Percentiles rank a stretch among this genome's conserved stretches.
Evolutionary conservation across 2,888 invertebrate genomes (phyloP).

Genomic region (Drosophila flavopinicola): DNA sequence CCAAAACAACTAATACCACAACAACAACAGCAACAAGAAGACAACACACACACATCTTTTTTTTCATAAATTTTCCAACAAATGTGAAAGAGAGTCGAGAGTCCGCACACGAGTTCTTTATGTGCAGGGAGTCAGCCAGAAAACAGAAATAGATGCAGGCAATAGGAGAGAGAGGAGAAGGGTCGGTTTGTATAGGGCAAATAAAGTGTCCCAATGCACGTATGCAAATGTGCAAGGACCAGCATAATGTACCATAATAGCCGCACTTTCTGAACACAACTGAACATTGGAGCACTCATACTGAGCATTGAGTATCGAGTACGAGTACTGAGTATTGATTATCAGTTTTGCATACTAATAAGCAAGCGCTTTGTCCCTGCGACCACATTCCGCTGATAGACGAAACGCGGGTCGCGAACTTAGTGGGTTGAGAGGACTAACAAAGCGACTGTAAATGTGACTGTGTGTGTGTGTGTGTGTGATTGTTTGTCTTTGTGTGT

Average conservation of each 20-base stretch:
- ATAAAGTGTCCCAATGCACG: constrained; percentile 41
- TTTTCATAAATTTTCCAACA: constrained; percentile 31
- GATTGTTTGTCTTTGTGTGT: neutral
- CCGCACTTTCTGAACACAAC: constrained; percentile 33
- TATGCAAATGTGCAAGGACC: constrained; percentile 60
- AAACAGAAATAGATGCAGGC: neutral
- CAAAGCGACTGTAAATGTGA: constrained; percentile 19
- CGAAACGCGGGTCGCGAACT: neutral
- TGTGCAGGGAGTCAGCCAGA: neutral
- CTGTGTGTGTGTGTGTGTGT: neutral
- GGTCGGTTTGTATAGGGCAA: too few species aligned
- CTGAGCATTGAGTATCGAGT: constrained; percentile 18
- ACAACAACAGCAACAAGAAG: neutral
- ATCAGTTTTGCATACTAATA: constrained; percentile 80
- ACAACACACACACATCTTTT: constrained; percentile 13
- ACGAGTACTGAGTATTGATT: constrained; percentile 64
- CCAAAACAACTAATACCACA: constrained; percentile 23
- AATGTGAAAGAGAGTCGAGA: constrained; percentile 15
- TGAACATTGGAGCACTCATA: constrained; percentile 25
- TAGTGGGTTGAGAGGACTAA: neutral
- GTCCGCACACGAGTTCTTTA: constrained; percentile 2
- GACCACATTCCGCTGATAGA: constrained; percentile 25
- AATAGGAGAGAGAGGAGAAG: neutral
- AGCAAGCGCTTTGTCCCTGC: constrained; percentile 46
- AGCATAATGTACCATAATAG: constrained; percentile 65